Conservation (phyloP, 1,140 invertebrate genomes). For the Macrotrachela quadricornifera region DNA sequence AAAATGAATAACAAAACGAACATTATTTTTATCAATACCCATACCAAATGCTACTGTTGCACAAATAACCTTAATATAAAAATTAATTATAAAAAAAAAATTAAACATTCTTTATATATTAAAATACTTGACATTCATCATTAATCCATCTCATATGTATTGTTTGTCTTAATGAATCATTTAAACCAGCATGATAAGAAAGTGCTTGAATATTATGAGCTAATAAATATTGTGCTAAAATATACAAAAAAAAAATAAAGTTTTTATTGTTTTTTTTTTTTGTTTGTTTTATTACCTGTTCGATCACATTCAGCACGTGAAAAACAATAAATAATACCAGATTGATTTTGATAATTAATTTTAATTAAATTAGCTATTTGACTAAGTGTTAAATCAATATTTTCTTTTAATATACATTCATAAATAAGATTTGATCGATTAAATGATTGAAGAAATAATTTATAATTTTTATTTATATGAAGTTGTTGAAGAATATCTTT, state of each 20-base stretch:
- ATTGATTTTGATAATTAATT: conserved; percentile 40
- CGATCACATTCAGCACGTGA: conserved; percentile 74
- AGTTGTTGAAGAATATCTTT: conserved; percentile 72
- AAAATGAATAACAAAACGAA: conserved; percentile 49
- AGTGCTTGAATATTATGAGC: conserved; percentile 41
- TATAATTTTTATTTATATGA: conserved; percentile 33
- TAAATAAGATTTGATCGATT: conserved; percentile 82
- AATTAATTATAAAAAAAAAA: too few relatives aligned
- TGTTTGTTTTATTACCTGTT: conserved; percentile 17
- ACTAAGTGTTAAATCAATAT: conserved; percentile 36
- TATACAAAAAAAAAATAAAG: too few relatives aligned
- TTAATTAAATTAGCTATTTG: conserved; percentile 55
- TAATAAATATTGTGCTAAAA: conserved; percentile 31
- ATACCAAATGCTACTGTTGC: conserved; percentile 92
- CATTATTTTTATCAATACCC: conserved; percentile 69
- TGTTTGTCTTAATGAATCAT: conserved; percentile 42
- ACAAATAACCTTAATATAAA: conserved; percentile 44
- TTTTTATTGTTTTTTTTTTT: too few relatives aligned
- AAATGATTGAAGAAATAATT: conserved; percentile 43
- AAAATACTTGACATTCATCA: conserved; percentile 30
- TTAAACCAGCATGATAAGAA: conserved; percentile 71
- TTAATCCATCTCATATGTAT: conserved; percentile 55
- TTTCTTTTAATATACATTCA: conserved; percentile 45
- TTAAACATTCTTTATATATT: too few relatives aligned
- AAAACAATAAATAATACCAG: conserved; percentile 84